Conservation (phyloP, 2,113 vertebrate genomes). For the Aegithalos caudatus region DNA sequence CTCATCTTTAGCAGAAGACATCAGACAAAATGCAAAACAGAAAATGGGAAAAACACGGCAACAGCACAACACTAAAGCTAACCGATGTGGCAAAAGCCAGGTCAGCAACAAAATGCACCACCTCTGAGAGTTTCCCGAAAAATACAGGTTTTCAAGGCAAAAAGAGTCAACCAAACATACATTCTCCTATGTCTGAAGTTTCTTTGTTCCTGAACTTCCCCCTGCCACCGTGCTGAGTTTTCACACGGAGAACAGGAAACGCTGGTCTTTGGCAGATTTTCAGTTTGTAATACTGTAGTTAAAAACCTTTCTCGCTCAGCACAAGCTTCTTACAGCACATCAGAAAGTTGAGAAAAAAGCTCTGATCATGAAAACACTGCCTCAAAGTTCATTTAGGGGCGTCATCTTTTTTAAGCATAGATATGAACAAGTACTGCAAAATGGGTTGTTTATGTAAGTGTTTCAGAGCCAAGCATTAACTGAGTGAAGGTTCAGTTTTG, state of each 20-base stretch:
- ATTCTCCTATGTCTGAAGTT: background rate
- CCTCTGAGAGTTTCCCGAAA: background rate
- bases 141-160: background rate
- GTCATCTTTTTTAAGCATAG: background rate
- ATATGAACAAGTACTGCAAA: background rate
- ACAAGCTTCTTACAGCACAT: background rate
- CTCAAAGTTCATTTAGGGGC: background rate
- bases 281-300: background rate
- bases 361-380: background rate
- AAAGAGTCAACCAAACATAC: background rate
- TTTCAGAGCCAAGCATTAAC: background rate
- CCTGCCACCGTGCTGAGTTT: background rate
- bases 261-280: background rate
- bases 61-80: background rate
- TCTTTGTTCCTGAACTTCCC: constrained; percentile 23
- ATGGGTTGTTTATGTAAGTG: background rate
- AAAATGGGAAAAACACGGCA: background rate
- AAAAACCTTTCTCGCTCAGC: background rate
- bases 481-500: background rate
- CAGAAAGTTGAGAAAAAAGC: background rate
- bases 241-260: background rate
- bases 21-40: background rate
- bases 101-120: background rate
- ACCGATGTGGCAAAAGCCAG: background rate
- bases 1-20: background rate